Evolutionary conservation across 2,113 vertebrate species (phyloP), one percentile per base, ranked within the genome.

Genomic region (Grallaria varia): DNA sequence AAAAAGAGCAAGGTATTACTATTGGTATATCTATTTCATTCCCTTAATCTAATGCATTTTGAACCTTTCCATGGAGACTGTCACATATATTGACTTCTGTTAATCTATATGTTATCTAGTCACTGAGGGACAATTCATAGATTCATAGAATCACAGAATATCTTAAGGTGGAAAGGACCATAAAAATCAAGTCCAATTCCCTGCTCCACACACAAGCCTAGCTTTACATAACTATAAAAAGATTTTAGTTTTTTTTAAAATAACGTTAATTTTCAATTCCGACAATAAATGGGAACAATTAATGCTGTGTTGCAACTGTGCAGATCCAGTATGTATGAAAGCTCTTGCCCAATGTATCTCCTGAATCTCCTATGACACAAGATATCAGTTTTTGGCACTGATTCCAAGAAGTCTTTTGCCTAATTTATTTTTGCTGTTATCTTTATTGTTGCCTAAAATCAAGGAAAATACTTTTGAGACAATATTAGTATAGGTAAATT

Each of bases 121-220:
- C 35, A 85, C 35, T 67, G 33, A 50, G 39, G 31, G 30, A 63
- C 53, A 59, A 64, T 83, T 76, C 23, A 22, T 3, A 64, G 59
- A 27, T 72, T 58, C 6, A 24, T 24, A 45, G 33, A 24, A 21
- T 40, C 12, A 17, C 13, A 67, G 20, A 53, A 6, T n/a, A 60
- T 30, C 17, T 69, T 31, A 42, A 28, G 14, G 23, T 55, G 27
- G 25, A 69, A 55, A 63, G 22, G 9, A 49, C 25, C 30, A 40
- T 10, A 33, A 28, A 5, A 62, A 35, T 49, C 14, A 56, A 22
- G 8, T 42, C 47, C 14, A 35, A 24, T 5, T 83, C 25, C 9
- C 6, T 62, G 30, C 14, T 63, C 35, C 30, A 69, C 0, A 0
- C 14, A 69, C 6, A 62, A 69, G 4, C 21, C 3, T 15, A 63